Evolutionary conservation across 2,797 vertebrate genomes (phyloP).

Genomic region (Sebastiscus albofasciatus): DNA sequence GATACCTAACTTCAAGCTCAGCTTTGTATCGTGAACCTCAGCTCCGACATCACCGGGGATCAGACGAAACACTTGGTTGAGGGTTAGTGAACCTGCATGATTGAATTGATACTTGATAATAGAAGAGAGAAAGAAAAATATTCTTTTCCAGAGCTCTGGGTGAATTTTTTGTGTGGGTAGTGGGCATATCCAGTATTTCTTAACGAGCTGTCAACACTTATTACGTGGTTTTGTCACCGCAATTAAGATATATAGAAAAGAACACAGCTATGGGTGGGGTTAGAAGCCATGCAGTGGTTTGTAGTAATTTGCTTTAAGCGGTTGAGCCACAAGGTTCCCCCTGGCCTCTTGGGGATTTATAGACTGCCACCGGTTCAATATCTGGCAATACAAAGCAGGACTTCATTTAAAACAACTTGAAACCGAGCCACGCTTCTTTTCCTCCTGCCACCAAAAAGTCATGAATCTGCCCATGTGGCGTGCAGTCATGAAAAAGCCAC

Average conservation of each 20-base stretch:
- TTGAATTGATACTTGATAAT: not conserved
- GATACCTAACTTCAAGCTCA: not conserved
- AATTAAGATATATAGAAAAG: conserved; percentile 25
- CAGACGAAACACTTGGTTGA: not conserved
- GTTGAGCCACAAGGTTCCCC: conserved; percentile 17
- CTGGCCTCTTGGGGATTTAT: conserved; percentile 40
- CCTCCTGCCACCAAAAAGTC: conserved; percentile 12
- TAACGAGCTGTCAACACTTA: conserved; percentile 8
- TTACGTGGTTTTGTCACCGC: conserved; percentile 7
- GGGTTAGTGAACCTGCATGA: not conserved
- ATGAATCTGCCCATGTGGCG: conserved; percentile 43
- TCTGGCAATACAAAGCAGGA: conserved; percentile 39
- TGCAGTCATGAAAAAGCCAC: conserved; percentile 40
- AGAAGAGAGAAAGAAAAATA: not conserved
- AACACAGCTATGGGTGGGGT: not conserved
- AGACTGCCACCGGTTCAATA: conserved; percentile 45
- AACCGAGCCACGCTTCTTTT: conserved; percentile 9
- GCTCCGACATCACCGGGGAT: not conserved
- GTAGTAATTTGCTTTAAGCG: conserved; percentile 28
- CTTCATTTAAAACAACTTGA: conserved; percentile 40
- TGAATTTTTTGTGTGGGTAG: not conserved
- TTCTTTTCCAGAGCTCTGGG: not conserved
- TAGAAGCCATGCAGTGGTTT: not conserved
- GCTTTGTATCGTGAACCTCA: not conserved
- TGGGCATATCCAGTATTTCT: conserved; percentile 6